Conservation (phyloP, 2,888 invertebrate species). For the Tromatobia lineatoria region DNA sequence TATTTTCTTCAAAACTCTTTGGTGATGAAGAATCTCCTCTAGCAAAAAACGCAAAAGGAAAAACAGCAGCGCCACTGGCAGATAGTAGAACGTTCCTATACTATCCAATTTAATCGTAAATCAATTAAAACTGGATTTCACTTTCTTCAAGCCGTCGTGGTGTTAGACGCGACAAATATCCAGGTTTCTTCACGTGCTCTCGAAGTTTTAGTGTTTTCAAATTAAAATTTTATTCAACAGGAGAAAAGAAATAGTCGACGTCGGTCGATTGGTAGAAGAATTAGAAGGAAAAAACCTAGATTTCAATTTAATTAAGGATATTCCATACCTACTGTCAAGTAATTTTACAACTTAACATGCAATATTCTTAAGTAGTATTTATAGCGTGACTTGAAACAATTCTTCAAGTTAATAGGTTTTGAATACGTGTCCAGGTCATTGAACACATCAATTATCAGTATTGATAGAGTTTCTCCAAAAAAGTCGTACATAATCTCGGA, state of each 20-base stretch:
- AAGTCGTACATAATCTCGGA: too few relatives aligned
- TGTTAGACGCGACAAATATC: conserved; percentile 54
- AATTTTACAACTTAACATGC: neutral
- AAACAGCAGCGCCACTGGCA: conserved; percentile 60
- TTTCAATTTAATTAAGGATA: conserved; percentile 2
- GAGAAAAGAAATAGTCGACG: conserved; percentile 9
- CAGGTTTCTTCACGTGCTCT: conserved; percentile 50
- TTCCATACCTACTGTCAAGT: neutral
- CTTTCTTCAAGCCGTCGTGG: conserved; percentile 46
- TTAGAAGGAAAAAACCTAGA: neutral
- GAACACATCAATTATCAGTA: too few relatives aligned
- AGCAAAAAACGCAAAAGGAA: conserved; percentile 19
- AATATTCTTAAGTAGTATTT: too few relatives aligned
- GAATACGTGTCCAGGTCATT: too few relatives aligned
- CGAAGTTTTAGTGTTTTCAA: conserved; percentile 37
- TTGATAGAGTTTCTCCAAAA: too few relatives aligned
- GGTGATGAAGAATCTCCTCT: too few relatives aligned
- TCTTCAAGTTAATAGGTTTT: too few relatives aligned
- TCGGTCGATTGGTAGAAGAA: neutral
- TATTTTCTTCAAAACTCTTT: neutral
- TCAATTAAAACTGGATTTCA: neutral
- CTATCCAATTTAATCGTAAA: conserved; percentile 16
- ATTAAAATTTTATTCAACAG: conserved; percentile 27
- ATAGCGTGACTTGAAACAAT: too few relatives aligned
- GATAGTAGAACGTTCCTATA: conserved; percentile 40